Conservation (phyloP, 2,888 invertebrate species). For the Thymelicus sylvestris region DNA sequence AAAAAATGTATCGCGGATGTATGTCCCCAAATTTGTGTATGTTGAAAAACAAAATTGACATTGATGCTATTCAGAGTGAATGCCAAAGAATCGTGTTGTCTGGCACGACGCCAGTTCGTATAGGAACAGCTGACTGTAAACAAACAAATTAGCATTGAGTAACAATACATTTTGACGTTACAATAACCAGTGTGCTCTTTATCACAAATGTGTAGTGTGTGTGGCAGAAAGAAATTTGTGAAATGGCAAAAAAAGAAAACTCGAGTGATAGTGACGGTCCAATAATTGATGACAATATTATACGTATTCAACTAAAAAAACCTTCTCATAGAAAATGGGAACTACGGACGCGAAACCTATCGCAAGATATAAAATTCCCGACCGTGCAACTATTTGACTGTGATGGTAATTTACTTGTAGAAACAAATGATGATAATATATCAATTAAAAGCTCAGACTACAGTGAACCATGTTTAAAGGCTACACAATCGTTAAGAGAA, state of each 20-base stretch:
- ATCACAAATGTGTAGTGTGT: slow-evolving; percentile 49
- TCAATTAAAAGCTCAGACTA: slow-evolving; percentile 76
- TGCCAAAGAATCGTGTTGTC: slow-evolving; percentile 67
- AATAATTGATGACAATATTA: slow-evolving; percentile 82
- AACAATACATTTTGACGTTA: slow-evolving; percentile 55
- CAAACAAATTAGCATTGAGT: slow-evolving; percentile 71
- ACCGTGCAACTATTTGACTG: slow-evolving; percentile 87
- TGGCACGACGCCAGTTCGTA: slow-evolving; percentile 70
- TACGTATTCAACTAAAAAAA: slow-evolving; percentile 86
- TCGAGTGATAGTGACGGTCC: slow-evolving; percentile 77
- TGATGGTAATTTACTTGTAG: slow-evolving; percentile 85
- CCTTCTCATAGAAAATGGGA: slow-evolving; percentile 87
- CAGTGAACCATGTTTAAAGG: slow-evolving; percentile 58
- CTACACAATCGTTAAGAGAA: slow-evolving; percentile 69
- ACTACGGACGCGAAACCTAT: slow-evolving; percentile 86
- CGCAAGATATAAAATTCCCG: slow-evolving; percentile 85
- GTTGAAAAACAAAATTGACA: slow-evolving; percentile 81
- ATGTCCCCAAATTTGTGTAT: slow-evolving; percentile 53
- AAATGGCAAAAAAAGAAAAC: slow-evolving; percentile 67
- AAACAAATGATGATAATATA: slow-evolving; percentile 84
- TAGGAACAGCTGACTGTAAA: slow-evolving; percentile 80
- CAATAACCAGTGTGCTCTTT: slow-evolving; percentile 44
- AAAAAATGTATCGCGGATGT: slow-evolving; percentile 42
- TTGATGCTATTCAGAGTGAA: slow-evolving; percentile 79
- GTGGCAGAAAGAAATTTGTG: slow-evolving; percentile 49